These are phyloP conservation scores for Polypterus bichir DNA, from an alignment of 2,113 vertebrate genomes.

Conservation along the genomic window DNA sequence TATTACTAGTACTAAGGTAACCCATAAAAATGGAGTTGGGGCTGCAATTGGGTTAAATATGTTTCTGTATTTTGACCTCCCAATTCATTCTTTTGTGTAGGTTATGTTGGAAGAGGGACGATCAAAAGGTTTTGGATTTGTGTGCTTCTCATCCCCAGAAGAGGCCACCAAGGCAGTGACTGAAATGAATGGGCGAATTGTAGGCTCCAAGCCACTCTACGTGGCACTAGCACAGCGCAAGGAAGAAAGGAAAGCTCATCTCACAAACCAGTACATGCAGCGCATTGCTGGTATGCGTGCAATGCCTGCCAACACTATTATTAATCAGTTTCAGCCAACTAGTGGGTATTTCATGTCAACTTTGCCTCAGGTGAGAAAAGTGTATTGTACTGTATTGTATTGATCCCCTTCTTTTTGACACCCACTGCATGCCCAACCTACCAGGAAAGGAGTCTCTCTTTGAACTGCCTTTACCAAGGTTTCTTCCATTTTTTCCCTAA, in stretches of 20 bases:
- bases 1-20: slow-evolving; percentile 94
- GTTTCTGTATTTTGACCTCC: not conserved
- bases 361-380: slow-evolving; percentile 74
- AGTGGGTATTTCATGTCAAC: slow-evolving; percentile 95
- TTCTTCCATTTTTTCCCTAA: no score
- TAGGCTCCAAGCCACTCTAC: slow-evolving; percentile 91
- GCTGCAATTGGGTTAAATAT: no score
- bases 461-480: no score
- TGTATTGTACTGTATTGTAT: no score
- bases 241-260: slow-evolving; percentile 91
- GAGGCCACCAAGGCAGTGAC: slow-evolving; percentile 97
- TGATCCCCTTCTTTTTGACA: no score
- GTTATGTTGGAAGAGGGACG: slow-evolving; percentile 96
- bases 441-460: no score
- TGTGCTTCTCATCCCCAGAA: slow-evolving; percentile 97
- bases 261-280: slow-evolving; percentile 98
- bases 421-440: no score
- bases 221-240: slow-evolving; percentile 93
- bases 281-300: slow-evolving; percentile 95
- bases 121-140: slow-evolving; percentile 96
- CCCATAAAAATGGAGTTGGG: not conserved
- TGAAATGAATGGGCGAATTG: slow-evolving; percentile 95
- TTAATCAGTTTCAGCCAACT: slow-evolving; percentile 95
- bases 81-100: slow-evolving; percentile 35
- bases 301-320: slow-evolving; percentile 88